Conservation (phyloP, 2,797 vertebrate species). For the Smutsia temminckii region DNA sequence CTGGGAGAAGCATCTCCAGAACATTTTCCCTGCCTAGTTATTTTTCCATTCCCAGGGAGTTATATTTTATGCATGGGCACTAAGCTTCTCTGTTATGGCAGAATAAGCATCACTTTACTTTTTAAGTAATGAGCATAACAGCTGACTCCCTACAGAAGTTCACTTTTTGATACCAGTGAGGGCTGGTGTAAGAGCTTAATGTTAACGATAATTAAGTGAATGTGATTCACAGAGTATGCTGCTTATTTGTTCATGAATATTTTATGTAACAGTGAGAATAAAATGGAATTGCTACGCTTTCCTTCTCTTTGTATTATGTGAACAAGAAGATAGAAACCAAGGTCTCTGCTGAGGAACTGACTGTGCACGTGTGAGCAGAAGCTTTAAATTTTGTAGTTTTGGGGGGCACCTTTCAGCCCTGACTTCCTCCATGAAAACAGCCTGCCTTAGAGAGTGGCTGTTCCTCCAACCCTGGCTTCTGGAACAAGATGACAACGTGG, state of each 20-base stretch:
- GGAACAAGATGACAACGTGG: no score
- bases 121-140: background rate
- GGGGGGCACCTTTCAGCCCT: no score
- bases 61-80: background rate
- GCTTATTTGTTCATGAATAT: background rate
- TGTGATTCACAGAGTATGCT: background rate
- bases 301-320: background rate
- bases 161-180: background rate
- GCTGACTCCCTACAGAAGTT: background rate
- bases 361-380: no score
- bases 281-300: background rate
- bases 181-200: background rate
- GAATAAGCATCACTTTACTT: background rate
- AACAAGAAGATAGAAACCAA: background rate
- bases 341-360: background rate
- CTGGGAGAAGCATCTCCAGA: background rate
- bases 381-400: no score
- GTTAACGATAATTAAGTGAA: conserved; percentile 8
- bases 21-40: background rate
- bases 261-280: background rate
- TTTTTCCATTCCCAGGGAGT: conserved; percentile 27
- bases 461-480: no score
- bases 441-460: no score
- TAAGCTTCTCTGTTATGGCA: background rate
- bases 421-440: no score